phyloP scores from a whole-genome alignment of 2,888 invertebrate genomes.

The Netelia fuscicornis region DNA sequence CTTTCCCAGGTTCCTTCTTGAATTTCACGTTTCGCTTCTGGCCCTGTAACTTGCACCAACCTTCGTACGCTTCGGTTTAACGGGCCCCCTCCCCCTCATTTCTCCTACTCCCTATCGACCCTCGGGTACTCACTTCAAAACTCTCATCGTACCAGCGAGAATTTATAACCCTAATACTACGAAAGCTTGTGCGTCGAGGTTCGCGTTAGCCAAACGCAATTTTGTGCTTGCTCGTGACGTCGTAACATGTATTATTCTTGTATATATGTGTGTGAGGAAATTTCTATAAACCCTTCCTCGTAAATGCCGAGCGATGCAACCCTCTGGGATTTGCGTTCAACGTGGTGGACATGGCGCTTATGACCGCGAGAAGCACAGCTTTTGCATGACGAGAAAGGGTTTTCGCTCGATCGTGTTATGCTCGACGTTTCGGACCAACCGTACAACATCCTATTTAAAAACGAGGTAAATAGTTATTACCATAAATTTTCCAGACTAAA shows the following conservation, averaged over 20 bases:
- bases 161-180: slow-evolving; percentile 39
- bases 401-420: not conserved
- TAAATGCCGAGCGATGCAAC: slow-evolving; percentile 34
- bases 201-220: slow-evolving; percentile 41
- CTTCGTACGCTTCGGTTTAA: slow-evolving; percentile 53
- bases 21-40: slow-evolving; percentile 22
- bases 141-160: slow-evolving; percentile 58
- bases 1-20: not conserved
- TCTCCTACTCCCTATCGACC: not conserved
- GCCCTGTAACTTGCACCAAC: slow-evolving; percentile 38
- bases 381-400: not conserved
- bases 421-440: no score
- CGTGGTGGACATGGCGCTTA: not conserved
- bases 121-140: slow-evolving; percentile 58
- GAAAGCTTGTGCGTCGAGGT: not conserved
- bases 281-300: slow-evolving; percentile 58
- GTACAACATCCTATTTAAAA: no score
- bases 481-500: no score
- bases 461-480: no score
- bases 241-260: slow-evolving; percentile 12
- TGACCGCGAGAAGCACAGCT: not conserved
- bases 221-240: slow-evolving; percentile 33
- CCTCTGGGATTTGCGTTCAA: not conserved
- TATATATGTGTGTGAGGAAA: slow-evolving; percentile 40
- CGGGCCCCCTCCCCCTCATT: slow-evolving; percentile 29